A percentile compares a stretch with the other conserved stretches of the same genome.
Conservation (phyloP, 2,113 vertebrate species). For the Desmodus rotundus region DNA sequence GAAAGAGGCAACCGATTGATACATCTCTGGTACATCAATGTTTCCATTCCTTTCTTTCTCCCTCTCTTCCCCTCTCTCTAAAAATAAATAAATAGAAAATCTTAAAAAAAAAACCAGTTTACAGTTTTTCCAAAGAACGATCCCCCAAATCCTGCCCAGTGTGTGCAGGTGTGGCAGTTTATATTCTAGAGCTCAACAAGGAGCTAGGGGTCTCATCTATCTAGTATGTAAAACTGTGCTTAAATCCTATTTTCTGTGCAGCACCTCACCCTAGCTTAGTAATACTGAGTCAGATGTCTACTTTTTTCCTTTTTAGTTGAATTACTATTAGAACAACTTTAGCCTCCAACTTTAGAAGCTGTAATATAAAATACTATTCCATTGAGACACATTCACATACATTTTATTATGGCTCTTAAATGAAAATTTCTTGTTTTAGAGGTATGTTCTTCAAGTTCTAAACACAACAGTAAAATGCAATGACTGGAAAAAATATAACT, state of each 20-base stretch:
- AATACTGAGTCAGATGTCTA: background rate
- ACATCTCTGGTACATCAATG: no score
- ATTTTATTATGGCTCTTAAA: constrained; percentile 61
- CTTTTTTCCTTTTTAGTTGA: background rate
- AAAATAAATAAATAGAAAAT: no score
- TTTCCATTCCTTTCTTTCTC: no score
- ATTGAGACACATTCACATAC: constrained; percentile 9
- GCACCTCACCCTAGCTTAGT: background rate
- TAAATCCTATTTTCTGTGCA: background rate
- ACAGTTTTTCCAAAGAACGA: background rate
- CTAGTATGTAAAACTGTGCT: background rate
- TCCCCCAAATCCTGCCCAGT: background rate
- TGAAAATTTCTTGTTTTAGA: constrained; percentile 46
- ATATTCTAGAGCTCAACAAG: background rate
- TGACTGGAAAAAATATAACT: constrained; percentile 38
- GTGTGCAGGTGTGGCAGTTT: background rate
- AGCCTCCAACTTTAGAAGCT: background rate
- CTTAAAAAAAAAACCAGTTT: background rate
- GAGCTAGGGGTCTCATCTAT: background rate
- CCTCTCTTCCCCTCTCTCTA: no score
- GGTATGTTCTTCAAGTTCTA: constrained; percentile 43
- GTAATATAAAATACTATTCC: constrained; percentile 1
- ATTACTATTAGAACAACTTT: background rate
- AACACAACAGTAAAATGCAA: constrained; percentile 55
- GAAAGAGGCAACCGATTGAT: no score